A percentile compares a stretch with the other conserved stretches of the same genome.
Conservation (phyloP, 2,888 invertebrate species). For the Serrognathus titanus region DNA sequence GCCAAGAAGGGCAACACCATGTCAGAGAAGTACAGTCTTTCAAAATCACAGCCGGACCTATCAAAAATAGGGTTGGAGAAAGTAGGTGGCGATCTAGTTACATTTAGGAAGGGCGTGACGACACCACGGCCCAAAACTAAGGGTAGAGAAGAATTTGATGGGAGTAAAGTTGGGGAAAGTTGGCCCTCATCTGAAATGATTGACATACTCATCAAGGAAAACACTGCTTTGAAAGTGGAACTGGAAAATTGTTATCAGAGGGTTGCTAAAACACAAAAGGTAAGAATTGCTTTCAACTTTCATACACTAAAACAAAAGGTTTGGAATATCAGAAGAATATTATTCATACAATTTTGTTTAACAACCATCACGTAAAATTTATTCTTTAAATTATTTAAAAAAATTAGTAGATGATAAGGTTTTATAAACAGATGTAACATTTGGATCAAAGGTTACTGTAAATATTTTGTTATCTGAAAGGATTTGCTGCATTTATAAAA, state of each 20-base stretch:
- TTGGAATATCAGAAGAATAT: not conserved
- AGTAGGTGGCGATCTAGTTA: constrained; percentile 33
- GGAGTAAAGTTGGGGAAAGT: constrained; percentile 52
- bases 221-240: constrained; percentile 77
- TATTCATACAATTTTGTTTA: not conserved
- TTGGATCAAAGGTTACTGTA: too few species aligned
- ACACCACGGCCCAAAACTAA: constrained; percentile 55
- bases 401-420: too few species aligned
- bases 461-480: too few species aligned
- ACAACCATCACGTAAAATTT: not conserved
- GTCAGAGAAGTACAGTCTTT: constrained; percentile 61
- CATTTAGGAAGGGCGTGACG: constrained; percentile 44
- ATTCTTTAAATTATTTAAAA: too few species aligned
- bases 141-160: constrained; percentile 57
- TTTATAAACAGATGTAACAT: too few species aligned
- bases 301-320: not conserved
- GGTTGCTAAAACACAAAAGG: constrained; percentile 83
- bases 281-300: constrained; percentile 37
- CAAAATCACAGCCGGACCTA: constrained; percentile 81
- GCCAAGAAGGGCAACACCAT: constrained; percentile 34
- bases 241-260: constrained; percentile 78
- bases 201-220: constrained; percentile 80
- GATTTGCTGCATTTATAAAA: too few species aligned
- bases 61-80: constrained; percentile 52
- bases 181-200: constrained; percentile 72